These are phyloP conservation scores for Arbacia lixula DNA, from an alignment of 53 echinoderm and acorn worm genomes.

Conservation along the genomic window DNA sequence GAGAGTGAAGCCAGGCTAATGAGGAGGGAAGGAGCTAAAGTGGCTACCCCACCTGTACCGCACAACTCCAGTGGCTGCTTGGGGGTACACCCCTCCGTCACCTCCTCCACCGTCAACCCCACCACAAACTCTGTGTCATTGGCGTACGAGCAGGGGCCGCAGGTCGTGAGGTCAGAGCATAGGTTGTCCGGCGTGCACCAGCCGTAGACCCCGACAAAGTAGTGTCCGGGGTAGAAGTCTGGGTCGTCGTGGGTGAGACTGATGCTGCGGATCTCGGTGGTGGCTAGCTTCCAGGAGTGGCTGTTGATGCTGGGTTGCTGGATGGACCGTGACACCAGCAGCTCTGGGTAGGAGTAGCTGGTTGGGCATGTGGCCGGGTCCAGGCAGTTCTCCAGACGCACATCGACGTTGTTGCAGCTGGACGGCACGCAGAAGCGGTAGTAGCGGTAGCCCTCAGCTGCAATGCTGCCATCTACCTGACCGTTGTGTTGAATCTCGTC, in stretches of 20 bases:
- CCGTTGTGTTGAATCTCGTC: constrained; percentile 55
- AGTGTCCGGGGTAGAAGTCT: constrained; percentile 85
- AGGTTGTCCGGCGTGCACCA: constrained; percentile 86
- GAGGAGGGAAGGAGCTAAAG: neutral
- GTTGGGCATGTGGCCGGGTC: constrained; percentile 73
- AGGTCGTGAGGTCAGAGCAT: constrained; percentile 64
- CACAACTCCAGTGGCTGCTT: constrained; percentile 72
- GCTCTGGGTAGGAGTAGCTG: constrained; percentile 86
- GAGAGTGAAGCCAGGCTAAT: neutral
- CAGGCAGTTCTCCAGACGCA: constrained; percentile 76
- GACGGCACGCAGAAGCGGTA: constrained; percentile 86
- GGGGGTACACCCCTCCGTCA: constrained; percentile 57
- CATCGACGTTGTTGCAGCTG: constrained; percentile 63
- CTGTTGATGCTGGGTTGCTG: constrained; percentile 73
- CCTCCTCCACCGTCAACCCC: constrained; percentile 53
- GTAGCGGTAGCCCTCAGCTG: constrained; percentile 64
- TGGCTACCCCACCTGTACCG: constrained; percentile 22
- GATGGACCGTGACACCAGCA: constrained; percentile 85
- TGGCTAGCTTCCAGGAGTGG: constrained; percentile 91
- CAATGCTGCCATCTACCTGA: neutral
- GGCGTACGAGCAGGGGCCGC: constrained; percentile 83
- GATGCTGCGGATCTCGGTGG: constrained; percentile 70
- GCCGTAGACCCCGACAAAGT: constrained; percentile 87
- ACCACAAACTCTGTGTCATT: constrained; percentile 66
- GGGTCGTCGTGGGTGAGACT: constrained; percentile 62